Conservation (phyloP, 2,888 invertebrate species). For the Panopea generosa region DNA sequence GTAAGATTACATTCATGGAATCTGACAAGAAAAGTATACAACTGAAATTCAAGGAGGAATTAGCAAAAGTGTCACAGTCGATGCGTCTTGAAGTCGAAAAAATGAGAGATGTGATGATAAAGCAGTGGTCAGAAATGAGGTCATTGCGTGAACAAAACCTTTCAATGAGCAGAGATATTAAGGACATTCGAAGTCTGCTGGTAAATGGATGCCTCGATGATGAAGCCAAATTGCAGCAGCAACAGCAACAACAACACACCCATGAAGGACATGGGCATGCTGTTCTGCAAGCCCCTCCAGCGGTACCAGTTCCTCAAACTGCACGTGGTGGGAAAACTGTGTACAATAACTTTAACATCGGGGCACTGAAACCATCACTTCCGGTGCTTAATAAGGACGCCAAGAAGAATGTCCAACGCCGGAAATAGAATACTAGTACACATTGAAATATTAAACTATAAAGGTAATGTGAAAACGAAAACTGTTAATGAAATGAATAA, state of each 20-base stretch:
- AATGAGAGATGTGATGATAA: conserved; percentile 74
- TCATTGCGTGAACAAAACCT: conserved; percentile 72
- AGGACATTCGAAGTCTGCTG: conserved; percentile 71
- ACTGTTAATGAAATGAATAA: no score
- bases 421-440: not conserved
- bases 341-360: conserved; percentile 41
- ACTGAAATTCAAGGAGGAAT: conserved; percentile 73
- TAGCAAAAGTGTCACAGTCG: conserved; percentile 67
- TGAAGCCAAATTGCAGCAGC: conserved; percentile 42
- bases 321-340: conserved; percentile 50
- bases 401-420: conserved; percentile 31
- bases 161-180: conserved; percentile 71
- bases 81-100: conserved; percentile 74
- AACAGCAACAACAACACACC: conserved; percentile 9
- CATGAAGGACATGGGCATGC: conserved; percentile 8
- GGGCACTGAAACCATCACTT: conserved; percentile 61
- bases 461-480: no score
- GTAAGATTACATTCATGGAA: conserved; percentile 66
- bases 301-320: conserved; percentile 34
- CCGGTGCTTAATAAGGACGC: conserved; percentile 62
- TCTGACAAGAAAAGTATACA: conserved; percentile 69
- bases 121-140: conserved; percentile 76
- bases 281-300: not conserved
- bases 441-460: no score
- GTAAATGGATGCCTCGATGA: conserved; percentile 58